Evolutionary conservation across 2,888 invertebrate species (phyloP), one percentile per base, ranked within the genome.

Genomic region (Stictocephala bisonia): DNA sequence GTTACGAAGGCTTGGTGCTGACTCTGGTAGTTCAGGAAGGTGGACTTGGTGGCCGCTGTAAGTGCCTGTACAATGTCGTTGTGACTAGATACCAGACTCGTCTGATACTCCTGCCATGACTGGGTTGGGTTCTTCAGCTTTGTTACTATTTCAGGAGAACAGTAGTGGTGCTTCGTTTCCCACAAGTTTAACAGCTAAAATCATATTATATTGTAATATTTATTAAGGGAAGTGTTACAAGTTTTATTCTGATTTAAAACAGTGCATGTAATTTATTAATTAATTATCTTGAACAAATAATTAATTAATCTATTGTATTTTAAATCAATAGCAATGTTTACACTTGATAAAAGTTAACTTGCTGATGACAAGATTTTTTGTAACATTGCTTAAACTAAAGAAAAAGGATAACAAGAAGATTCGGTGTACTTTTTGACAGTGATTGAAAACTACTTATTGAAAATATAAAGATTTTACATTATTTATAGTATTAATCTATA

Each of bases 1-100:
- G 91, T 89, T 11, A 96, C 93, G 83, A 97, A 99, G 11, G 97
- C 94, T 84, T 96, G 94, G 86, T 99, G 99, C 83, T 99, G 99
- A 44, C 93, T 90, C 85, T 96, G 93, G 81, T 96, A 95, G 80
- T 91, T 91, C 80, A 94, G 93, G 81, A 95, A 95, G 0, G 94
- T 93, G 53, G 90, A 86, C 84, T 95, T 95, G 3, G 95, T 93
- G 77, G 91, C 90, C 78, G 90, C 90, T 3, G 93, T 89, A 75
- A 95, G 89, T 77, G 92, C 90, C 4, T 91, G 87, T 71, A 94
- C 91, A 75, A 93, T 90, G 74, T 89, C 89, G 3, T 92, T 90
- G 86, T 96, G 92, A 79, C 93, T 91, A 20, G 92, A 89, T 80
- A 96, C 90, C 79, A 96, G 86, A 83, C 91, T 91, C 76, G 93